Percentiles rank a stretch among this genome's conserved stretches.
Conservation (phyloP, 2,888 invertebrate species). For the Bimastos eiseni region DNA sequence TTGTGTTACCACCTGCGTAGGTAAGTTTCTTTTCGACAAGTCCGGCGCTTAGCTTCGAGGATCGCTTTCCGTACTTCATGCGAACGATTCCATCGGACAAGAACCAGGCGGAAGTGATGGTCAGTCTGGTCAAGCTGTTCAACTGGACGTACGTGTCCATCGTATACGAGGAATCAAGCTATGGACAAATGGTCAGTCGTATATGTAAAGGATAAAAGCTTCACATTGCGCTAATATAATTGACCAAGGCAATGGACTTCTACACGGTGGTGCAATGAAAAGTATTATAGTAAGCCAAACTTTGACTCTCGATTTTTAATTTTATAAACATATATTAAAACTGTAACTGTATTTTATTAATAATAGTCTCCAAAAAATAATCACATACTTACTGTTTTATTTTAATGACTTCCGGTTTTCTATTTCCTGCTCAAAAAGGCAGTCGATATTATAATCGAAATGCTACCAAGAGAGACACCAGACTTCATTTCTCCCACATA, state of each 20-base stretch:
- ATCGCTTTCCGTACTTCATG: conserved; percentile 90
- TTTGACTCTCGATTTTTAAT: too few species aligned
- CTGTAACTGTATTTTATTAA: too few species aligned
- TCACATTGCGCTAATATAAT: neutral
- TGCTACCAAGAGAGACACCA: too few species aligned
- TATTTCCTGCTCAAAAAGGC: too few species aligned
- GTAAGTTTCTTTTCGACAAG: conserved; percentile 94
- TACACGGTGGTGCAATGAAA: too few species aligned
- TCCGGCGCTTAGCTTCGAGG: conserved; percentile 89
- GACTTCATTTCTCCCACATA: too few species aligned
- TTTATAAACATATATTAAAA: too few species aligned
- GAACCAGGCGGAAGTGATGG: conserved; percentile 88
- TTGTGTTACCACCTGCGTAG: neutral
- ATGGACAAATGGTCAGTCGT: conserved; percentile 78
- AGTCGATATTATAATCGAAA: too few species aligned
- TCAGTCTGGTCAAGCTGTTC: conserved; percentile 82
- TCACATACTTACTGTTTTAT: too few species aligned
- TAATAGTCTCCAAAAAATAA: too few species aligned
- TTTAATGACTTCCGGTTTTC: too few species aligned
- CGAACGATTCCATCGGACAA: conserved; percentile 92
- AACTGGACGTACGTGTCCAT: conserved; percentile 93
- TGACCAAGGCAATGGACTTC: neutral
- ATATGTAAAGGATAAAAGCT: neutral
- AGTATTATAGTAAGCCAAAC: too few species aligned
- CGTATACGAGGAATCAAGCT: conserved; percentile 93